A percentile compares a stretch with the other conserved stretches of the same genome.
phyloP scores from a whole-genome alignment of 92 coral and sea anemone species.

The Virgularia gustaviana region DNA sequence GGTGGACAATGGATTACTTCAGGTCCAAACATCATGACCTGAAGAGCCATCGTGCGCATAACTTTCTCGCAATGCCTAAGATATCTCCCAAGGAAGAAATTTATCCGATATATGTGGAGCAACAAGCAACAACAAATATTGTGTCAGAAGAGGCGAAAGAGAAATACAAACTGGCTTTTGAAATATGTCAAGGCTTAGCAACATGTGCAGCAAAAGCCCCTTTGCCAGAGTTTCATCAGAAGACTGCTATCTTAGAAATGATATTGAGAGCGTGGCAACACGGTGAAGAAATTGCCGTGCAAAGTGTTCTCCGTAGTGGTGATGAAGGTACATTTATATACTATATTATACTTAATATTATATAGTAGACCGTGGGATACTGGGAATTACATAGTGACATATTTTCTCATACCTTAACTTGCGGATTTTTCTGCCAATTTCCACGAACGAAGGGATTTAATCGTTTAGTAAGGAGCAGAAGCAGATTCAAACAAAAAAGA shows the following conservation, averaged over 20 bases:
- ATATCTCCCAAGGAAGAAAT: no score
- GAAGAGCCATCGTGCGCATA: slow-evolving; percentile 9
- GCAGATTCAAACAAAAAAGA: no score
- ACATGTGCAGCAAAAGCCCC: slow-evolving; percentile 42
- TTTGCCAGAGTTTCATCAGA: slow-evolving; percentile 36
- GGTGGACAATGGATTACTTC: slow-evolving; percentile 60
- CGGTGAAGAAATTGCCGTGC: slow-evolving; percentile 26
- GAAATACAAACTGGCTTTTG: slow-evolving; percentile 42
- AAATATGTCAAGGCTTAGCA: slow-evolving; percentile 44
- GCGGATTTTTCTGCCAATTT: no score
- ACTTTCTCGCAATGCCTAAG: neutral
- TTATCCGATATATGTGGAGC: neutral
- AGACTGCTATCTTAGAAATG: slow-evolving; percentile 14
- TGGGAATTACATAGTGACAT: no score
- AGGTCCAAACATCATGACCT: slow-evolving; percentile 30
- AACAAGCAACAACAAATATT: neutral
- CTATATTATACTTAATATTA: no score
- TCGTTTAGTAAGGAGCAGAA: no score
- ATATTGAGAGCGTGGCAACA: slow-evolving; percentile 36
- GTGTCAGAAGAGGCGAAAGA: slow-evolving; percentile 54
- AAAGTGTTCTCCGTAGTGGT: neutral
- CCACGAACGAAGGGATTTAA: no score
- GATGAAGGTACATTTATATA: neutral
- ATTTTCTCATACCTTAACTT: no score
- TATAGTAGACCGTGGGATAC: neutral